phyloP scores from a whole-genome alignment of 1,140 invertebrate species.

The Argopecten irradians region DNA sequence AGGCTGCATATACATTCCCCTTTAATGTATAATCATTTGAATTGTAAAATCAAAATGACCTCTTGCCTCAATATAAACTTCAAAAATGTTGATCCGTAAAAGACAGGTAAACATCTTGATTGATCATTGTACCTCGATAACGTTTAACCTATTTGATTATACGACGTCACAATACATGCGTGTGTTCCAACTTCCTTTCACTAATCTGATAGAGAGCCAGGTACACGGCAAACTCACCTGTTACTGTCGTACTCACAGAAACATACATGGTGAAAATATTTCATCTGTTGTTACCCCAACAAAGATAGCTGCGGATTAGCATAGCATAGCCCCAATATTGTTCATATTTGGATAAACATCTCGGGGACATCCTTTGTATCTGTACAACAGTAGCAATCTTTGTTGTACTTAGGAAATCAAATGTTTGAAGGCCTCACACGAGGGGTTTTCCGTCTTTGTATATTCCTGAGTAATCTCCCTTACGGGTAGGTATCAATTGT shows the following conservation, averaged over 20 bases:
- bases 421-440: neutral
- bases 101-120: neutral
- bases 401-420: neutral
- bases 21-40: too few species aligned
- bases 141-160: neutral
- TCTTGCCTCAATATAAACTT: too few species aligned
- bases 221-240: neutral
- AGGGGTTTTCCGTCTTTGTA: too few species aligned
- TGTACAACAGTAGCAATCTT: neutral
- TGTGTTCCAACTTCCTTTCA: conserved; percentile 14
- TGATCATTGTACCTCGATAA: neutral
- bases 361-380: conserved; percentile 14
- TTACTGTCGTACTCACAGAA: neutral
- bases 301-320: neutral
- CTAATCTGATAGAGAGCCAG: neutral
- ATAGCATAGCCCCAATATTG: neutral
- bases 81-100: neutral
- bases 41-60: too few species aligned
- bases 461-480: too few species aligned
- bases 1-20: too few species aligned
- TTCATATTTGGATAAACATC: neutral
- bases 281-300: neutral
- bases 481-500: too few species aligned
- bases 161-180: neutral
- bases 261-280: conserved; percentile 4